phyloP scores from a whole-genome alignment of 1,140 invertebrate genomes.

The Atta colombica region DNA sequence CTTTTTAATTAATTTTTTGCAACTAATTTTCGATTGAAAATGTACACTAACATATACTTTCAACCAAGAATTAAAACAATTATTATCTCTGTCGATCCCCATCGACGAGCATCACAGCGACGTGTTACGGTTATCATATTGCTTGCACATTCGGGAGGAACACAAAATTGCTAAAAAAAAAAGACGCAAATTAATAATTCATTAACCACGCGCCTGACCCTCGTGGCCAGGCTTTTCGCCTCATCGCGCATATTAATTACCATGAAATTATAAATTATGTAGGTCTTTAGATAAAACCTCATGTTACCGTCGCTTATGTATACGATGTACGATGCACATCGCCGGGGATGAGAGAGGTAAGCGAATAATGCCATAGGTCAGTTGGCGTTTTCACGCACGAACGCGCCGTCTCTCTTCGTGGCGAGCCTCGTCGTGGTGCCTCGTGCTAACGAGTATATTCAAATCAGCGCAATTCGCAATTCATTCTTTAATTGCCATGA shows the following conservation, averaged over 20 bases:
- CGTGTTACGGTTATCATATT: slow-evolving; percentile 27
- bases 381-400: slow-evolving; percentile 69
- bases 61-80: slow-evolving; percentile 3
- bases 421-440: neutral
- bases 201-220: neutral
- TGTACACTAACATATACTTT: neutral
- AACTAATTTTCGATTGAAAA: neutral
- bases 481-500: slow-evolving; percentile 30
- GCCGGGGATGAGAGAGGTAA: slow-evolving; percentile 49
- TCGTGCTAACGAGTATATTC: slow-evolving; percentile 25
- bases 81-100: neutral
- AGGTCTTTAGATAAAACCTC: slow-evolving; percentile 62
- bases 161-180: slow-evolving; percentile 7
- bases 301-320: slow-evolving; percentile 1
- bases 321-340: slow-evolving; percentile 40
- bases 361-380: slow-evolving; percentile 77
- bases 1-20: neutral
- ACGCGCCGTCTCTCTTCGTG: slow-evolving; percentile 20
- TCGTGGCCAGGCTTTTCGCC: neutral
- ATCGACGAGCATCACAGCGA: neutral
- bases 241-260: slow-evolving; percentile 34
- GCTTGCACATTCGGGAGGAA: slow-evolving; percentile 5
- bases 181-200: slow-evolving; percentile 52
- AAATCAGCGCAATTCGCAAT: slow-evolving; percentile 28
- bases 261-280: slow-evolving; percentile 66